Evolutionary conservation across 2,113 vertebrate species (phyloP).

Genomic region (Hypocryptadius cinnamomeus): DNA sequence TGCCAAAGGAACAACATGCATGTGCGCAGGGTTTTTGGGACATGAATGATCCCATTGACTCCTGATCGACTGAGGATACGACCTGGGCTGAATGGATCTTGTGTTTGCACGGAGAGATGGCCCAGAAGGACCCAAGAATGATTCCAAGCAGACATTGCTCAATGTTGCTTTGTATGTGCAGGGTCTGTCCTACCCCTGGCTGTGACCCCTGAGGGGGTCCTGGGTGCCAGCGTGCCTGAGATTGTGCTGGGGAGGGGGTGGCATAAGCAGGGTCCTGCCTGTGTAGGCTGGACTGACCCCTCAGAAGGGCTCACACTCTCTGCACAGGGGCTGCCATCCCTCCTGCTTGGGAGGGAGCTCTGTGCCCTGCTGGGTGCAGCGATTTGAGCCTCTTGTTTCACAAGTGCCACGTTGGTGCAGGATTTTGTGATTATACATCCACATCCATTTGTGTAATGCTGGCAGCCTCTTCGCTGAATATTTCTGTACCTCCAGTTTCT

Average conservation of each 20-base stretch:
- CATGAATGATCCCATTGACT: slow-evolving; percentile 23
- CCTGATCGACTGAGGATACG: rapidly evolving
- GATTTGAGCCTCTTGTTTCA: neutral
- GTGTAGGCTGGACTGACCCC: neutral
- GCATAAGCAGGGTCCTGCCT: neutral
- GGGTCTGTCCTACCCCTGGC: neutral
- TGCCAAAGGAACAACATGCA: neutral
- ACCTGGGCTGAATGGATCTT: neutral
- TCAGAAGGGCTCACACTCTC: rapidly evolving
- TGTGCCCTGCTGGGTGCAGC: neutral
- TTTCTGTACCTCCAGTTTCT: neutral
- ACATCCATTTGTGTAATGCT: neutral
- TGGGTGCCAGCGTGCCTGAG: neutral
- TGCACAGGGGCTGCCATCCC: rapidly evolving
- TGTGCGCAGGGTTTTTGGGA: rapidly evolving
- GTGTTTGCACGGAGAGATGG: neutral
- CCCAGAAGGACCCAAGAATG: neutral
- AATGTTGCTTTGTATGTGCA: neutral
- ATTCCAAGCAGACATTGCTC: neutral
- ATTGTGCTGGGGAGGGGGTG: neutral
- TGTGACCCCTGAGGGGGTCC: neutral
- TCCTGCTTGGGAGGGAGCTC: neutral
- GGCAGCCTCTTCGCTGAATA: neutral
- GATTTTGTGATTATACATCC: neutral
- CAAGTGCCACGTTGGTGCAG: neutral